Evolutionary conservation across 2,113 vertebrate genomes (phyloP).

Genomic region (Monarcha castaneiventris): DNA sequence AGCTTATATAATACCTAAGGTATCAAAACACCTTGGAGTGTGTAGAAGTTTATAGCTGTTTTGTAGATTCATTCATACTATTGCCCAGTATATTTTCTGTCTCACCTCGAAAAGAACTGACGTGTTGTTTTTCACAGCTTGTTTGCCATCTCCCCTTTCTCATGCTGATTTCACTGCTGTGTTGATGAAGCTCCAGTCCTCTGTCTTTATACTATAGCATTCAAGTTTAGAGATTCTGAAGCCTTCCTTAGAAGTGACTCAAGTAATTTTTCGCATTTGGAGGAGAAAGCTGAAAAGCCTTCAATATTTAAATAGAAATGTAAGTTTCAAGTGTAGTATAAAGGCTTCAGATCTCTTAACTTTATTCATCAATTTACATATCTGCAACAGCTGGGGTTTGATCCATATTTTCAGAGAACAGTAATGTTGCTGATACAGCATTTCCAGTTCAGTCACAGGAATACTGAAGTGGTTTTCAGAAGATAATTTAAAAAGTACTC

Average conservation of each 20-base stretch:
- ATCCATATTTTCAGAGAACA: slow-evolving; percentile 47
- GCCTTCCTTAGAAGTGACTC: background rate
- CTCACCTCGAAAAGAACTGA: background rate
- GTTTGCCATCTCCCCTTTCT: background rate
- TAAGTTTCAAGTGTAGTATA: slow-evolving; percentile 7
- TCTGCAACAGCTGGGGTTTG: slow-evolving; percentile 54
- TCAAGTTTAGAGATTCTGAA: background rate
- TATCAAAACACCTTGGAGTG: background rate
- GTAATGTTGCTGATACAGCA: slow-evolving; percentile 54
- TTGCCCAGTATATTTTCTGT: background rate
- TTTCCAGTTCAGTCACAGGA: slow-evolving; percentile 37
- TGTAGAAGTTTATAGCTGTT: background rate
- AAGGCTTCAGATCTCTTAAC: slow-evolving; percentile 37
- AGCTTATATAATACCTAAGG: background rate
- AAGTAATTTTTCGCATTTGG: background rate
- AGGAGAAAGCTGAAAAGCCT: slow-evolving; percentile 14
- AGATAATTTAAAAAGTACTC: slow-evolving; percentile 49
- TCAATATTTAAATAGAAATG: slow-evolving; percentile 47
- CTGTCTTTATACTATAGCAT: background rate
- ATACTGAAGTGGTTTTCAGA: slow-evolving; percentile 28
- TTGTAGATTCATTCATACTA: background rate
- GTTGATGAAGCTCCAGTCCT: background rate
- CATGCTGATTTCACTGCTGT: background rate
- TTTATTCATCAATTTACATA: slow-evolving; percentile 42
- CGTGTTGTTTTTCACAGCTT: background rate